These are phyloP conservation scores for Acanthisitta chloris DNA, from an alignment of 2,113 vertebrate species.

Conservation along the genomic window DNA sequence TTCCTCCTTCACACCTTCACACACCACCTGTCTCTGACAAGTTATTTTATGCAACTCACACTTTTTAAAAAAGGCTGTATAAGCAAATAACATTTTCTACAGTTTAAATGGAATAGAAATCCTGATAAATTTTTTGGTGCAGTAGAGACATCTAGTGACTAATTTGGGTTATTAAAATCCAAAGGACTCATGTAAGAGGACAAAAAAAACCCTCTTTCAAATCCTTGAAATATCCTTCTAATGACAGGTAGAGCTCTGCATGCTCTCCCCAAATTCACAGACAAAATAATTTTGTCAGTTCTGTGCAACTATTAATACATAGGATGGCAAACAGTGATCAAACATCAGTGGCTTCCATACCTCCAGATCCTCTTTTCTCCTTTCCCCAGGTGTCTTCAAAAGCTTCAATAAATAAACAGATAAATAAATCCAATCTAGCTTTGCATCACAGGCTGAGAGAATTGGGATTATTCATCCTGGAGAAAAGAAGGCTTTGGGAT, in stretches of 20 bases:
- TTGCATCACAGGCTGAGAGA: not conserved
- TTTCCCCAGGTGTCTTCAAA: not conserved
- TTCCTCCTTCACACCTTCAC: not conserved
- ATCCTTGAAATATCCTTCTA: not conserved
- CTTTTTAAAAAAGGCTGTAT: not conserved
- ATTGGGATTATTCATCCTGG: not conserved
- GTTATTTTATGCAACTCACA: not conserved
- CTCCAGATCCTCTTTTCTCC: not conserved
- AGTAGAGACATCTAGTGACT: slow-evolving; percentile 21
- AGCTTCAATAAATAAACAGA: not conserved
- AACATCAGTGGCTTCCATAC: not conserved
- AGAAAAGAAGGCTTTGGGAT: too few relatives aligned
- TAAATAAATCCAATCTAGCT: not conserved
- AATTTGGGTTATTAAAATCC: not conserved
- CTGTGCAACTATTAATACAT: not conserved
- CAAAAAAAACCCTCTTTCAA: not conserved
- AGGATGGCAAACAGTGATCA: not conserved
- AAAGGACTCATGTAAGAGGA: not conserved
- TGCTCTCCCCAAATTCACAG: not conserved
- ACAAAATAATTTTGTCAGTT: not conserved
- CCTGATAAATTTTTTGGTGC: not conserved
- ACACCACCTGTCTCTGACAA: not conserved
- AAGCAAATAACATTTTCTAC: not conserved
- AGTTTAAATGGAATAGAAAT: not conserved
- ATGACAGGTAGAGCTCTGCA: not conserved